These are phyloP conservation scores for Maniola jurtina DNA, from an alignment of 1,140 invertebrate species.

Conservation along the genomic window DNA sequence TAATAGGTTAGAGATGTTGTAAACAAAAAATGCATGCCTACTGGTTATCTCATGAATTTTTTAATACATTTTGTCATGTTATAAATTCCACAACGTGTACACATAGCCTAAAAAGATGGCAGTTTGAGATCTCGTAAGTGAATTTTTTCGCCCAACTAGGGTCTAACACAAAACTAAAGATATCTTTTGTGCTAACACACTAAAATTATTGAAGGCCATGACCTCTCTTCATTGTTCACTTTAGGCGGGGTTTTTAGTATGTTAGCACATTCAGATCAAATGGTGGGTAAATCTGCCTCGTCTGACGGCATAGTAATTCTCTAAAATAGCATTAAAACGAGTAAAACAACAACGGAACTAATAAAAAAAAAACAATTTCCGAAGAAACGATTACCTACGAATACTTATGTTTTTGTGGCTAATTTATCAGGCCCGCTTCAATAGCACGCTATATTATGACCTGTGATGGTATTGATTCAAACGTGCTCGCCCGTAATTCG, in stretches of 20 bases:
- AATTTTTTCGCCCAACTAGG: too few relatives aligned
- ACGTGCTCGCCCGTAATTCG: neutral
- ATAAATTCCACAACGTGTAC: too few relatives aligned
- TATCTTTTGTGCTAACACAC: too few relatives aligned
- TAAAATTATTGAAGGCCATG: too few relatives aligned
- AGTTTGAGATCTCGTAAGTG: conserved; percentile 61
- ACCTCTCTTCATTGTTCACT: too few relatives aligned
- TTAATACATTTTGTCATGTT: too few relatives aligned
- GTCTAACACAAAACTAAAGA: too few relatives aligned
- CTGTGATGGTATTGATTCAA: neutral
- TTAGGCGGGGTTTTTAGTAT: neutral
- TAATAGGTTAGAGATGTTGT: too few relatives aligned
- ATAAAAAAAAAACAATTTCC: conserved; percentile 6
- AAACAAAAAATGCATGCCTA: too few relatives aligned
- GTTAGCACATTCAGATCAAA: conserved; percentile 19
- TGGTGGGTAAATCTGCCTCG: conserved; percentile 70
- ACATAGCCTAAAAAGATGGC: conserved; percentile 54
- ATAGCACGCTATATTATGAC: too few relatives aligned
- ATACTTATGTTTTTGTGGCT: neutral
- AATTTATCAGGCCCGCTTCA: too few relatives aligned
- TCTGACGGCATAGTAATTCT: conserved; percentile 62
- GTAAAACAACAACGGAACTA: conserved; percentile 18
- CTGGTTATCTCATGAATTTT: too few relatives aligned
- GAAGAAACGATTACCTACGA: neutral
- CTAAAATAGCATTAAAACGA: conserved; percentile 49